Percentiles rank a stretch among this genome's conserved stretches.
These are phyloP conservation scores for Aplysia californica DNA, from an alignment of 1,140 invertebrate genomes.

Conservation along the genomic window DNA sequence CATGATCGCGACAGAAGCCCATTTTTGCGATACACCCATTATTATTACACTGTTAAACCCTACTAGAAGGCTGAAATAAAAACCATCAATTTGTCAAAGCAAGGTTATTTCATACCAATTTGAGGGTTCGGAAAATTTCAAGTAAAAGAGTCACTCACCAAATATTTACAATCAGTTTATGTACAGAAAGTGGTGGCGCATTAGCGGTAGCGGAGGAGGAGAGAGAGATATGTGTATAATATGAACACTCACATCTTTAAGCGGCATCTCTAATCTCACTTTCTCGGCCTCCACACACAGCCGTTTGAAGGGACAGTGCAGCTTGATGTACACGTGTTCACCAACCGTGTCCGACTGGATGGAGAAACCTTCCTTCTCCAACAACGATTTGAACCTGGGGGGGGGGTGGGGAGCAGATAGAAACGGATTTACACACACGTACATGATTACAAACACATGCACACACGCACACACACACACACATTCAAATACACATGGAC, in stretches of 20 bases:
- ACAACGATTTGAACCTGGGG: constrained; percentile 30
- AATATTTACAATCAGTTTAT: not conserved
- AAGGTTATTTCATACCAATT: not conserved
- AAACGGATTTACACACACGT: not conserved
- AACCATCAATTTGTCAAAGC: not conserved
- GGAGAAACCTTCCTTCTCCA: constrained; percentile 33
- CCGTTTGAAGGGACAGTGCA: constrained; percentile 61
- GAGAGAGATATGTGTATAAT: not conserved
- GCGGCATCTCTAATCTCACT: constrained; percentile 62
- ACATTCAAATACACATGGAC: not conserved
- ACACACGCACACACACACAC: not conserved
- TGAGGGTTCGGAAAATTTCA: too few relatives aligned
- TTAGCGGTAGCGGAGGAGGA: too few relatives aligned
- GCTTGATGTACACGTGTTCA: constrained; percentile 53
- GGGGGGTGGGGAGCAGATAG: not conserved
- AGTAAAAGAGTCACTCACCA: too few relatives aligned
- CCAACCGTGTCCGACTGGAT: constrained; percentile 42
- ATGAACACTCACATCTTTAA: constrained; percentile 55
- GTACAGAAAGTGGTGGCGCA: not conserved
- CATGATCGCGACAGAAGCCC: too few relatives aligned
- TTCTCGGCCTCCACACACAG: constrained; percentile 64
- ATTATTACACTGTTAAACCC: too few relatives aligned
- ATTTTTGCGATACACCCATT: not conserved
- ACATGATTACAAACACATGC: not conserved
- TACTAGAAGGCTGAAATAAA: not conserved